phyloP scores from a whole-genome alignment of 2,888 invertebrate species.

The Drosophila subquinaria region DNA sequence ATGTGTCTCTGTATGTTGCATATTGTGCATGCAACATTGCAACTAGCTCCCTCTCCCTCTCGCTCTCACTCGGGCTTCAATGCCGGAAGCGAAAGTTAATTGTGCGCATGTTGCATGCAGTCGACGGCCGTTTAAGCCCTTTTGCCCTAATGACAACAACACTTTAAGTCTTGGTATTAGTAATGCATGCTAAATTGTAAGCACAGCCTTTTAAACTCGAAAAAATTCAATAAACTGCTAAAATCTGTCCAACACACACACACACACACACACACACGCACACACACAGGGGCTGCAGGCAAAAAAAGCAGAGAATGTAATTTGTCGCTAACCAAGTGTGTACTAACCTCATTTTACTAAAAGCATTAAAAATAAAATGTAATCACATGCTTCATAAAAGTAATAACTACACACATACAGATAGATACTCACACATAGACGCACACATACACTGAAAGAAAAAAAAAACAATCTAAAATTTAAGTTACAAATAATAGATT shows the following conservation, averaged over 20 bases:
- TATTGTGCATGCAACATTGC: slow-evolving; percentile 45
- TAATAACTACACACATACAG: slow-evolving; percentile 73
- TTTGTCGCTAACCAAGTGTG: slow-evolving; percentile 82
- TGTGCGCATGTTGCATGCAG: slow-evolving; percentile 62
- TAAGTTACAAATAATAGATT: background rate
- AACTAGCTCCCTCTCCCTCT: background rate
- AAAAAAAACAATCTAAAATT: no score
- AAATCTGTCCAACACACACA: slow-evolving; percentile 1
- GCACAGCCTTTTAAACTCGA: slow-evolving; percentile 25
- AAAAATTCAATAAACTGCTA: slow-evolving; percentile 53
- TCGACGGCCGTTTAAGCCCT: slow-evolving; percentile 38
- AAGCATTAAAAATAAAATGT: slow-evolving; percentile 82
- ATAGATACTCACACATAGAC: slow-evolving; percentile 12
- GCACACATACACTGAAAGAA: background rate
- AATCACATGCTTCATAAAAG: slow-evolving; percentile 82
- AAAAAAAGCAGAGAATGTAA: slow-evolving; percentile 61
- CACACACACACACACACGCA: slow-evolving; percentile 6
- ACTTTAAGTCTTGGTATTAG: slow-evolving; percentile 35
- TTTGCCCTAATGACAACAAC: slow-evolving; percentile 46
- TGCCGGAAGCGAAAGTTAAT: slow-evolving; percentile 80
- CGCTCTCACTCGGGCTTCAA: slow-evolving; percentile 47
- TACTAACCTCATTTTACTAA: slow-evolving; percentile 81
- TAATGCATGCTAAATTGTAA: slow-evolving; percentile 16
- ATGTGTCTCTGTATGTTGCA: slow-evolving; percentile 19
- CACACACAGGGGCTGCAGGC: background rate